Evolutionary conservation across 1,140 invertebrate species (phyloP).

Genomic region (Magallana angulata): DNA sequence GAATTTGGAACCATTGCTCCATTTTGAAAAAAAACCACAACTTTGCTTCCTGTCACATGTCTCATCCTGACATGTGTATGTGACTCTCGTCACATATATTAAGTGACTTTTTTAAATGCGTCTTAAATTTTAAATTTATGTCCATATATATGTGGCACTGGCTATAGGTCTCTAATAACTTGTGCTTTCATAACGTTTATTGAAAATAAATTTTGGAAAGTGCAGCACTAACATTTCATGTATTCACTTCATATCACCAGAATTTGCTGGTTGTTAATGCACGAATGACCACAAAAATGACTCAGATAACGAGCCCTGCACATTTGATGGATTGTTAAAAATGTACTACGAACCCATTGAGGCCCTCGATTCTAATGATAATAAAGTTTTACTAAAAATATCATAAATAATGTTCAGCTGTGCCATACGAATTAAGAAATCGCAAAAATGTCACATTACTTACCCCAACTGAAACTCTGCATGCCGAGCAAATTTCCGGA

Average conservation of each 20-base stretch:
- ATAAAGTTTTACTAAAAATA: not conserved
- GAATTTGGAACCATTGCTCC: not conserved
- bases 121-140: no score
- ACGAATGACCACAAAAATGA: not conserved
- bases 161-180: no score
- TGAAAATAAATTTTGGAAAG: no score
- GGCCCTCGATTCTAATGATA: not conserved
- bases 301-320: not conserved
- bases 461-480: not conserved
- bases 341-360: not conserved
- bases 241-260: no score
- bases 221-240: no score
- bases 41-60: not conserved
- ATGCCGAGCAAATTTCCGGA: not conserved
- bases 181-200: no score
- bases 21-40: not conserved
- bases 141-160: no score
- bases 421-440: not conserved
- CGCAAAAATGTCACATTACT: constrained; percentile 2
- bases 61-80: no score
- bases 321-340: constrained; percentile 1
- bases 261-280: not conserved
- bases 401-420: not conserved
- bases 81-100: no score
- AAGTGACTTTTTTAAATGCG: no score